Percentiles rank a stretch among this genome's conserved stretches.
These are phyloP conservation scores for Tarsius wallacei DNA, from an alignment of 2,797 vertebrate genomes.

Conservation along the genomic window DNA sequence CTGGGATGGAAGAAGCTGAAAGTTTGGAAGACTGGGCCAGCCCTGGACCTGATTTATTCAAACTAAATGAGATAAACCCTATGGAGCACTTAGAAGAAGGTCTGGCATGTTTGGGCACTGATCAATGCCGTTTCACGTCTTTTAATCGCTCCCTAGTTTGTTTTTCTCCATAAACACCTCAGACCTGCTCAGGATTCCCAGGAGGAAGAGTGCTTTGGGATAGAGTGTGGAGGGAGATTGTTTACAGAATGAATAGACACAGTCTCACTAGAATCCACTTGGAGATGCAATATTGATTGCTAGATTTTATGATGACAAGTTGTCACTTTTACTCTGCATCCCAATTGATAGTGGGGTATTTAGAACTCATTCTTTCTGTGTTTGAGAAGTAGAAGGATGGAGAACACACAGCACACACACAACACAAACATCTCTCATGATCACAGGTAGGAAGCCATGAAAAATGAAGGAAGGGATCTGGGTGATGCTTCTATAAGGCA, in stretches of 20 bases:
- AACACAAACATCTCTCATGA: background rate
- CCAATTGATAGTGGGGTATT: background rate
- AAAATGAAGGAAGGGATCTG: background rate
- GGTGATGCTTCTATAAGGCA: background rate
- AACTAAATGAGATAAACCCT: background rate
- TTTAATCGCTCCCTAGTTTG: background rate
- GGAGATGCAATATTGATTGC: background rate
- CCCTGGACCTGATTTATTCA: background rate
- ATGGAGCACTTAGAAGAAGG: background rate
- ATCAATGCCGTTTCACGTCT: background rate
- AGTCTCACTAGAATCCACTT: background rate
- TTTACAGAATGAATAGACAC: background rate
- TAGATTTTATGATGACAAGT: background rate
- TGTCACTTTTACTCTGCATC: background rate
- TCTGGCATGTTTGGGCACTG: background rate
- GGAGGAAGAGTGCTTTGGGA: background rate
- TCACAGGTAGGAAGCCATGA: background rate
- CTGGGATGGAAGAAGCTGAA: background rate
- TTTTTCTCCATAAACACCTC: background rate
- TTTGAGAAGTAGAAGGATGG: background rate
- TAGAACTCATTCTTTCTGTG: conserved; percentile 29
- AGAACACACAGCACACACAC: background rate
- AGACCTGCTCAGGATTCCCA: background rate
- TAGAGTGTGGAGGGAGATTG: background rate
- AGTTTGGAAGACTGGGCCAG: background rate